Base-by-base conservation (phyloP, 2,113 vertebrate genomes). In the Myiozetetes cayanensis region DNA sequence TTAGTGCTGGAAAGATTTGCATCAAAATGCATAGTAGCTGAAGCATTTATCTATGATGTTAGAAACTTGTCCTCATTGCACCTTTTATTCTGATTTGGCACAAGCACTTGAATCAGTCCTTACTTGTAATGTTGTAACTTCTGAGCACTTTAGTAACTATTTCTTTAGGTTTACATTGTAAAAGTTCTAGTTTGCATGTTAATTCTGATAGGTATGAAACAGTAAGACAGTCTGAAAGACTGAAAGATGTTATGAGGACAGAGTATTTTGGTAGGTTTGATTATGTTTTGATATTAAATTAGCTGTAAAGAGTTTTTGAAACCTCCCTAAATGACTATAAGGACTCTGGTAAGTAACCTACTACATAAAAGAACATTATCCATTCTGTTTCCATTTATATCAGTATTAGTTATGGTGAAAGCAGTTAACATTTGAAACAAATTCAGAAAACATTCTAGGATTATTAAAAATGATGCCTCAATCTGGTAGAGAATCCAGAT, bases 51-150 rank as follows among this genome's bases (percentile, higher is more conserved):
- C 21, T 65, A 14, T 31, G 61, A 56, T 27, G 14, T 43, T 66
- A 31, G 41, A 55, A 94, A 66, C 6, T 56, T 0, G 0, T 11
- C 33, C 15, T 50, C 25, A 21, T 35, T 75, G 11, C 13, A n/a
- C 4, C 4, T 75, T 79, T 79, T 66, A 35, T 76, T 89, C 56
- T 62, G 30, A 87, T 67, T 46, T 89, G 43, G 30, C 14, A 18
- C 0, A 33, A 2, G 17, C 18, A 43, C 61, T 65, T 77, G 22
- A 88, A 31, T 78, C 35, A 74, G 17, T 31, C 37, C 17, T 78
- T 58, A 70, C 19, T 19, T 35, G 59, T 28, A 77, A 55, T 5
- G 24, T 18, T 28, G 6, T 65, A 61, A 74, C 46, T 73, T 8
- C 44, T 28, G 35, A 77, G 41, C 4, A 52, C 5, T 61, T 87